These are phyloP conservation scores for Parapristionchus giblindavisi DNA, from an alignment of 2,888 invertebrate genomes.

Conservation along the genomic window DNA sequence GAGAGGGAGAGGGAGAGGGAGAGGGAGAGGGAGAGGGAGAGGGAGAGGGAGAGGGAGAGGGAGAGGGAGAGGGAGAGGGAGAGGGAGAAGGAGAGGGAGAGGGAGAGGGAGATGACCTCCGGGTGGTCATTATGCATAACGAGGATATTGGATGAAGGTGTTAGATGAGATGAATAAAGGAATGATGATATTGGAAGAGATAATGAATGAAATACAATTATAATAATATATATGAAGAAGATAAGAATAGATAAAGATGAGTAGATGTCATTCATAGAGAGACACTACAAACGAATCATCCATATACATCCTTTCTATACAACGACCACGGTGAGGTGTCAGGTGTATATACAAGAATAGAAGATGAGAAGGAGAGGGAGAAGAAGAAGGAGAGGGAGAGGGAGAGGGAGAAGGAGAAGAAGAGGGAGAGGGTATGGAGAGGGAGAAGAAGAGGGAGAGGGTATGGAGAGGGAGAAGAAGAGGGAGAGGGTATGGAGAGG, in stretches of 20 bases:
- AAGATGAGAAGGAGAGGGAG: neutral
- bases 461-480: neutral
- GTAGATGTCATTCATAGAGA: no score
- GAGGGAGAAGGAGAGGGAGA: neutral
- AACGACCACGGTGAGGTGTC: neutral
- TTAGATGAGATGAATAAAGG: no score
- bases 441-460: neutral
- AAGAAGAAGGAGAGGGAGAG: constrained; percentile 12
- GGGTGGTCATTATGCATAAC: no score
- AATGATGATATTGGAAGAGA: no score
- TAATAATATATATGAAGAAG: no score
- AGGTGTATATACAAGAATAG: neutral
- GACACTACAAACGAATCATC: no score
- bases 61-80: neutral
- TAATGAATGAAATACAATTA: neutral
- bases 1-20: no score
- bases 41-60: neutral
- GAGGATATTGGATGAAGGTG: no score
- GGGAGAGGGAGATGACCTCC: no score
- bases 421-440: neutral
- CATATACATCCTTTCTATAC: no score
- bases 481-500: constrained; percentile 36
- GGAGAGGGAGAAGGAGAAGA: constrained; percentile 14
- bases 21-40: neutral
- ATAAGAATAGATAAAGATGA: no score